These are phyloP conservation scores for Ameiurus melas DNA, from an alignment of 2,113 vertebrate genomes.

Conservation along the genomic window DNA sequence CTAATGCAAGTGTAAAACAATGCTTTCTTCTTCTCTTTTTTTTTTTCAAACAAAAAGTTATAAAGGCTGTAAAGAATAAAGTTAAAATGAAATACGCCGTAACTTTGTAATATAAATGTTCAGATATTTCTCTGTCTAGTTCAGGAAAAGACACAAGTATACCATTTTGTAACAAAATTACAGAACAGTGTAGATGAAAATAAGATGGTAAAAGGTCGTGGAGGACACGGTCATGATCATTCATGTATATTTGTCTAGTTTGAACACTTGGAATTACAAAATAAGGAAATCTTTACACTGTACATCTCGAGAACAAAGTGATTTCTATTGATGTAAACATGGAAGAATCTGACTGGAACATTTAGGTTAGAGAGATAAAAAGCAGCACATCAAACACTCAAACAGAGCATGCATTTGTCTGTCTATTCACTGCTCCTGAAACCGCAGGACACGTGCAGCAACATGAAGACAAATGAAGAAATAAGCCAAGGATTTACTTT, in stretches of 20 bases:
- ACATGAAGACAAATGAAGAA: slow-evolving; percentile 42
- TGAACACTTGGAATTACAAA: slow-evolving; percentile 60
- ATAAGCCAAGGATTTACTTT: not conserved
- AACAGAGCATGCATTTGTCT: not conserved
- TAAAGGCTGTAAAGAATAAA: not conserved
- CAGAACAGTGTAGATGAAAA: not conserved
- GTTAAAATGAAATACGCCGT: not conserved
- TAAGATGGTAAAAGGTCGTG: not conserved
- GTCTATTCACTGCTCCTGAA: not conserved
- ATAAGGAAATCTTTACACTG: slow-evolving; percentile 69
- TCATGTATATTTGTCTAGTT: slow-evolving; percentile 60
- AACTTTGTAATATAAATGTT: not conserved
- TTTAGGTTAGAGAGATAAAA: not conserved
- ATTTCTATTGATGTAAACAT: slow-evolving; percentile 57
- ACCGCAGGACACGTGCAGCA: not conserved
- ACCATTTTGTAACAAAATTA: not conserved
- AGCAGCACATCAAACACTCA: not conserved
- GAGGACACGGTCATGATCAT: slow-evolving; percentile 51
- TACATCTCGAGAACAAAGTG: slow-evolving; percentile 57
- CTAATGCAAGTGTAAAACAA: not conserved
- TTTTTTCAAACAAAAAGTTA: not conserved
- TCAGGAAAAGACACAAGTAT: not conserved
- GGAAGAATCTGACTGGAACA: slow-evolving; percentile 31
- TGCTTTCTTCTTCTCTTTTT: not conserved
- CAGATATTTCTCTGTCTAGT: not conserved